Conservation (phyloP, 2,797 vertebrate genomes). For the Neosalanx taihuensis region DNA sequence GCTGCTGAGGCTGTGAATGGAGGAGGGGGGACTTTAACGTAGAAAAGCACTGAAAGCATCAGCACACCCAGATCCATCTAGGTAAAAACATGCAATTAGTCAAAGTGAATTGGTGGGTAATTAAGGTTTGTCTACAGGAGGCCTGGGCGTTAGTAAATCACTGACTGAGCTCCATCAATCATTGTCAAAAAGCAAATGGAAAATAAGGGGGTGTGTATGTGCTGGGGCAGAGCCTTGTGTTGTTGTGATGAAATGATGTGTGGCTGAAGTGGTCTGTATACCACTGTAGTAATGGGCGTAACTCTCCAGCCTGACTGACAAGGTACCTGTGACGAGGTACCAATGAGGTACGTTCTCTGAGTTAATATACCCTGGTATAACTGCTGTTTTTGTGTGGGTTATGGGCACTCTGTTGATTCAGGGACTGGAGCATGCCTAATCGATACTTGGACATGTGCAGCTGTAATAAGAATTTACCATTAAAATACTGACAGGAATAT, state of each 20-base stretch:
- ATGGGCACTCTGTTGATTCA: conserved; percentile 34
- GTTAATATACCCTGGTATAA: conserved; percentile 40
- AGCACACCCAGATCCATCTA: conserved; percentile 5
- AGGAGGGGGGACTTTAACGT: background rate
- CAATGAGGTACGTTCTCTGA: conserved; percentile 29
- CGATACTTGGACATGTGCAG: conserved; percentile 44
- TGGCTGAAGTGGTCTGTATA: conserved; percentile 47
- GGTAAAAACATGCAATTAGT: conserved; percentile 71
- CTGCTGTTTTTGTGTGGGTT: conserved; percentile 45
- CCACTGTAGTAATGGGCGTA: conserved; percentile 20
- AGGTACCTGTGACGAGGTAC: conserved; percentile 13
- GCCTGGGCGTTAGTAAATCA: conserved; percentile 65
- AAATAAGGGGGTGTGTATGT: conserved; percentile 45
- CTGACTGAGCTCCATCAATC: conserved; percentile 60
- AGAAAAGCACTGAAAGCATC: background rate
- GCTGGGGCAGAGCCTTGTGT: conserved; percentile 37
- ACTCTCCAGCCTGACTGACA: conserved; percentile 4
- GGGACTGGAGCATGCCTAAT: conserved; percentile 38
- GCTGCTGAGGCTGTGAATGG: background rate
- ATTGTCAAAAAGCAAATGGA: conserved; percentile 55
- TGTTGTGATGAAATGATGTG: conserved; percentile 48
- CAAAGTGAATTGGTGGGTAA: conserved; percentile 68
- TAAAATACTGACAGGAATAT: conserved; percentile 48
- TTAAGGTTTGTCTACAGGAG: conserved; percentile 61
- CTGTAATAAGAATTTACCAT: conserved; percentile 51